phyloP scores from a whole-genome alignment of 92 coral and sea anemone species.

The Montipora capitata region DNA sequence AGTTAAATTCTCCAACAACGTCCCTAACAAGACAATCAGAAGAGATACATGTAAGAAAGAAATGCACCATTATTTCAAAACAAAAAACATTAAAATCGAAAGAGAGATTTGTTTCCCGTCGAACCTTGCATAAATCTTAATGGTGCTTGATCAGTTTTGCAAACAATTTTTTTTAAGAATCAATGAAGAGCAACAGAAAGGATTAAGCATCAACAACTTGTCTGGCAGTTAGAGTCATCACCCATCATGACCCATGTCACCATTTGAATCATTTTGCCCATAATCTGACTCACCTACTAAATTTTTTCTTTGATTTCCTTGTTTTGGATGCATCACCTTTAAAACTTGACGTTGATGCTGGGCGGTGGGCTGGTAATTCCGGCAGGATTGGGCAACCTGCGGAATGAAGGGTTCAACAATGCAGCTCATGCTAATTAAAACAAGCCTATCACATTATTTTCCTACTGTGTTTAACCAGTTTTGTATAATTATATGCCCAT shows the following conservation, averaged over 20 bases:
- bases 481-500: not conserved
- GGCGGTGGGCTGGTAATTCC: conserved; percentile 87
- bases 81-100: not conserved
- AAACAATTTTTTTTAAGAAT: too few species aligned
- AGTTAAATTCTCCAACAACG: conserved; percentile 89
- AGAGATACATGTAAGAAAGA: not conserved
- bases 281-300: conserved; percentile 81
- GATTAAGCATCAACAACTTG: too few species aligned
- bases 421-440: conserved; percentile 27
- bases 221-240: too few species aligned
- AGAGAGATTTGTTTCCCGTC: not conserved
- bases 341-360: conserved; percentile 62
- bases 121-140: too few species aligned
- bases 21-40: conserved; percentile 64
- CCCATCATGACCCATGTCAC: not conserved
- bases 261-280: not conserved
- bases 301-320: conserved; percentile 89
- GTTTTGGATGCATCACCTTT: conserved; percentile 77
- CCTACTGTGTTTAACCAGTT: not conserved
- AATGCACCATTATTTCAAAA: not conserved
- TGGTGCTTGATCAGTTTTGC: too few species aligned
- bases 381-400: conserved; percentile 98
- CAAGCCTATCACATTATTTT: not conserved
- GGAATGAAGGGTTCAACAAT: conserved; percentile 44
- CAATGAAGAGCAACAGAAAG: too few species aligned